Evolutionary conservation across 1,140 invertebrate species (phyloP).

Genomic region (Brachionus sp.): DNA sequence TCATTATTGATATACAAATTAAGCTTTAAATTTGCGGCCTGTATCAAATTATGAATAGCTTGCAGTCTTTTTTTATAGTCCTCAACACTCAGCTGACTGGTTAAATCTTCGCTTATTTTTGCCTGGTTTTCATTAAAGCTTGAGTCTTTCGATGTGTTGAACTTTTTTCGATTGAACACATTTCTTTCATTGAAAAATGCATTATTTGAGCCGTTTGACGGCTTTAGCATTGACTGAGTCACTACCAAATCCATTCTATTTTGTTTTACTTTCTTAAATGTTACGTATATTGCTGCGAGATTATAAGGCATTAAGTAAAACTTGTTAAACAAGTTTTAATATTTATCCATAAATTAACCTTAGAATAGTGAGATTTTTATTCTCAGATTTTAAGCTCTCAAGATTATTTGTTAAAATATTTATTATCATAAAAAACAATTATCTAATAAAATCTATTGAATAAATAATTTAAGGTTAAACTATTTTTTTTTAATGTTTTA

Average conservation of each 20-base stretch:
- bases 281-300: background rate
- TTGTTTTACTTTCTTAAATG: background rate
- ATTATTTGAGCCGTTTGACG: background rate
- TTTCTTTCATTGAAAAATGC: background rate
- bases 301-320: background rate
- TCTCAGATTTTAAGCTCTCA: background rate
- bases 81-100: background rate
- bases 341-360: slow-evolving; percentile 5
- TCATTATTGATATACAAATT: slow-evolving; percentile 43
- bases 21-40: slow-evolving; percentile 30
- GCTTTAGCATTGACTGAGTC: slow-evolving; percentile 3
- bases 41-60: slow-evolving; percentile 3
- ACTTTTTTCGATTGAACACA: background rate
- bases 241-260: slow-evolving; percentile 24
- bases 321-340: background rate
- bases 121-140: background rate
- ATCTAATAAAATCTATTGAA: background rate
- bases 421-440: slow-evolving; percentile 1
- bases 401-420: background rate
- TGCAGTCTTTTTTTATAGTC: background rate
- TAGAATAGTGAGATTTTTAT: background rate
- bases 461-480: background rate
- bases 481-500: background rate
- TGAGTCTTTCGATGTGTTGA: background rate
- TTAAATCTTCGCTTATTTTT: background rate